Base-by-base conservation (phyloP, 2,797 vertebrate species). In the Champsocephalus esox region DNA sequence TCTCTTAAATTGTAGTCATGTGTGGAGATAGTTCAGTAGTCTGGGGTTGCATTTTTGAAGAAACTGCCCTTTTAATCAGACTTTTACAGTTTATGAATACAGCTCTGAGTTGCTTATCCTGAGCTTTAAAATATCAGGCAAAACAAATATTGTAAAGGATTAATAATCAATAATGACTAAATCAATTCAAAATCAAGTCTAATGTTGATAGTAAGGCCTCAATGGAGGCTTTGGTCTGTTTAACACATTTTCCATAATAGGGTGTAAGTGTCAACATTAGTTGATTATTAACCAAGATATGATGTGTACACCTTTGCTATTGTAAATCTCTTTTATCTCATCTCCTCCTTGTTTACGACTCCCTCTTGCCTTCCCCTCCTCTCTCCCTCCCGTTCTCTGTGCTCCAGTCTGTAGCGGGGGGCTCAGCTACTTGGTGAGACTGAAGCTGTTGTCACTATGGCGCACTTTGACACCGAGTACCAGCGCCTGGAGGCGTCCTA, bases 401-500 rank as follows among this genome's bases (percentile, higher is more conserved):
- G n/a, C 43, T 77, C 60, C 56, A 91, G 94, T 45, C 64, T 88
- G 83, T 91, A 91, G 88, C 87, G 56, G 74, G 41, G 57, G 74
- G 52, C 51, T 73, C 50, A 49, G 74, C 67, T 83, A 69, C 73
- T 58, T 64, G 72, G 75, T 86, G 87, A 87, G 77, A 87, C 72
- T 32, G 79, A 85, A 84, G 87, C 78, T 67, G 83, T 88, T 63
- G 82, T 87, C 60, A 70, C 81, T 76, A 99, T 98, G 98, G 97
- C 97, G 13, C 96, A 97, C 83, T 97, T 98, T 88, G 97, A 98
- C 89, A 98, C 97, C 1, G 97, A 98, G 86, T 99, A 99, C 92
- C 97, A 98, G 92, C 96, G 97, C 75, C 93, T 99, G 87, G 97
- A 98, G 94, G 95, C 96, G 67, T 99, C 97, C 34, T 98, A 99